Base-by-base conservation (phyloP, 2,797 vertebrate species). In the Tarsius wallacei region DNA sequence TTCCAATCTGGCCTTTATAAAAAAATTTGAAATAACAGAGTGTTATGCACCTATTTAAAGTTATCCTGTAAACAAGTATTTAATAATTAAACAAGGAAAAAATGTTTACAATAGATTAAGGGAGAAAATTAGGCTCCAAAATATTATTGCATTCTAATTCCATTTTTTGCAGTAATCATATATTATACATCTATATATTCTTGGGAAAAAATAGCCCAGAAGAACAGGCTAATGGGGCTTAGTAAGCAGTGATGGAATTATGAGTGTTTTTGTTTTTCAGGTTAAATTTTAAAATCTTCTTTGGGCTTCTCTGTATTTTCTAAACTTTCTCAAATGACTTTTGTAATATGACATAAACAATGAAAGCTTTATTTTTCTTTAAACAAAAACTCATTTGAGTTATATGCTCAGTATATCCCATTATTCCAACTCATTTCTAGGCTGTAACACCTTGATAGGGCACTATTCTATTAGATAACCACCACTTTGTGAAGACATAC, bases 281-380 rank as follows among this genome's bases (percentile, higher is more conserved):
- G 5, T 31, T 80, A 14, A 80, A 21, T 53, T 95, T 95, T 68
- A n/a, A 31, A 47, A 74, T 74, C 22, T 71, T 96, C 15, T 95
- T 64, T 74, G 26, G 28, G 26, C 1, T 63, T 81, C 33, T 74
- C 49, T 61, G 2, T 71, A 68, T 63, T 93, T 95, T 82, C 21
- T 59, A 66, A 93, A 87, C 22, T 33, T 84, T 78, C 68, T 84
- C 47, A 47, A 51, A 49, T 73, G 19, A 59, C 31, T 87, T 90
- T 86, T 82, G 15, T 86, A 77, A 77, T 71, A 71, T 19, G 26
- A 93, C 90, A 71, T 88, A 82, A 68, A 61, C 2, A 74, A 2
- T 57, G 53, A 57, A 82, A 26, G 5, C 55, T 66, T 80, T 81
- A 68, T 59, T 66, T 73, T 73, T 31, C 53, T 55, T 77, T 49